phyloP scores from a whole-genome alignment of 1,140 invertebrate genomes.

The Zaprionus africanus region DNA sequence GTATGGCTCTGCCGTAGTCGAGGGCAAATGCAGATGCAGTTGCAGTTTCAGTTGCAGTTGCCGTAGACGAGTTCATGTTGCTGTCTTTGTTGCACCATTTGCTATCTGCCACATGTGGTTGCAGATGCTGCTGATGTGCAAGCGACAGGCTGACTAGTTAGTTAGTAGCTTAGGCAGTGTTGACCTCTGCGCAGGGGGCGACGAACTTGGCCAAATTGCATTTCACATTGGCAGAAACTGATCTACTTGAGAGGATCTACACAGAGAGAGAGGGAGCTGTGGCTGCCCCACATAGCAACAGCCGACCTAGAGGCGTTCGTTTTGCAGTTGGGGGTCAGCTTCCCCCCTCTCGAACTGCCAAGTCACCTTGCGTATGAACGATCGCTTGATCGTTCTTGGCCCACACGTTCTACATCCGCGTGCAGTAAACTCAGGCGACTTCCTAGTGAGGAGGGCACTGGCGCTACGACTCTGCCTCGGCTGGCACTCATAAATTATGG shows the following conservation, averaged over 20 bases:
- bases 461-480: constrained; percentile 57
- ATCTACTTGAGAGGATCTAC: too few relatives aligned
- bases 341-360: neutral
- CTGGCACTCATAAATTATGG: constrained; percentile 78
- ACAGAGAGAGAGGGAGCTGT: too few relatives aligned
- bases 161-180: too few relatives aligned
- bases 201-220: neutral
- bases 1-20: neutral
- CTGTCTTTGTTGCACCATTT: neutral
- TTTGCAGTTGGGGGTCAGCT: too few relatives aligned
- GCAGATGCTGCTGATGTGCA: neutral
- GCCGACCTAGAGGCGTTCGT: neutral
- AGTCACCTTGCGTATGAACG: neutral
- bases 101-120: neutral
- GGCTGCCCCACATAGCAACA: neutral
- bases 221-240: too few relatives aligned
- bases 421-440: constrained; percentile 68
- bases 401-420: constrained; percentile 59
- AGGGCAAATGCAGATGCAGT: constrained; percentile 2
- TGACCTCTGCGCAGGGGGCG: neutral
- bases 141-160: neutral
- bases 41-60: neutral
- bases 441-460: constrained; percentile 76
- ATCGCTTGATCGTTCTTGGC: constrained; percentile 19
- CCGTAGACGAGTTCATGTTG: neutral